phyloP scores from a whole-genome alignment of 2,113 vertebrate species.

The Thinocorus orbignyianus region DNA sequence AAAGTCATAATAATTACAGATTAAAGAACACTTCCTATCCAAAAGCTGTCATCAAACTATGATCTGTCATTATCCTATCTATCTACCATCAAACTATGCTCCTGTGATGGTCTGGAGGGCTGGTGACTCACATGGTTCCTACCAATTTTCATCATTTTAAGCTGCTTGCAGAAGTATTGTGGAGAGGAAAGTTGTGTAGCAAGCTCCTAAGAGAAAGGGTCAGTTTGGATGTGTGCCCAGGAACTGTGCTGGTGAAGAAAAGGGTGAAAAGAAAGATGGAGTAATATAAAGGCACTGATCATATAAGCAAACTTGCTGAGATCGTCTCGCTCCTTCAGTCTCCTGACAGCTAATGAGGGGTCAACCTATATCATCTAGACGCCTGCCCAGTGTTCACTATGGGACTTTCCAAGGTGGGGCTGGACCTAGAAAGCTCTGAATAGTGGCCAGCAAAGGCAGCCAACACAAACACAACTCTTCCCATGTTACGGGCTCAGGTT shows the following conservation, averaged over 20 bases:
- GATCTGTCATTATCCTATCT: background rate
- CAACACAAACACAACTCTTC: background rate
- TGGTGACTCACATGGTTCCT: background rate
- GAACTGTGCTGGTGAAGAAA: background rate
- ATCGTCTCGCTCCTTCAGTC: background rate
- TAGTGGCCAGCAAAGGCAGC: background rate
- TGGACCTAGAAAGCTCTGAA: background rate
- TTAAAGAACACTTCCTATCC: background rate
- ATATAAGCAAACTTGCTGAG: background rate
- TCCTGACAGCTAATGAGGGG: background rate
- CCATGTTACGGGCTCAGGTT: background rate
- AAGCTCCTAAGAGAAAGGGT: background rate
- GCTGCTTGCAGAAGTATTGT: background rate
- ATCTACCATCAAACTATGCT: background rate
- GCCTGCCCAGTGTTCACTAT: rapidly evolving
- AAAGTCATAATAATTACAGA: background rate
- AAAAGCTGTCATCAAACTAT: background rate
- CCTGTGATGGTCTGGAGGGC: background rate
- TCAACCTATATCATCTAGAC: rapidly evolving
- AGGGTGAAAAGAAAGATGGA: background rate
- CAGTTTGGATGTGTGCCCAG: background rate
- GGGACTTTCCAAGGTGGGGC: background rate
- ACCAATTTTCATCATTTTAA: background rate
- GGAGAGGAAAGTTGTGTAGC: background rate
- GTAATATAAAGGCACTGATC: background rate